Conservation (phyloP, 2,888 invertebrate genomes). For the Loripinus fragilis region DNA sequence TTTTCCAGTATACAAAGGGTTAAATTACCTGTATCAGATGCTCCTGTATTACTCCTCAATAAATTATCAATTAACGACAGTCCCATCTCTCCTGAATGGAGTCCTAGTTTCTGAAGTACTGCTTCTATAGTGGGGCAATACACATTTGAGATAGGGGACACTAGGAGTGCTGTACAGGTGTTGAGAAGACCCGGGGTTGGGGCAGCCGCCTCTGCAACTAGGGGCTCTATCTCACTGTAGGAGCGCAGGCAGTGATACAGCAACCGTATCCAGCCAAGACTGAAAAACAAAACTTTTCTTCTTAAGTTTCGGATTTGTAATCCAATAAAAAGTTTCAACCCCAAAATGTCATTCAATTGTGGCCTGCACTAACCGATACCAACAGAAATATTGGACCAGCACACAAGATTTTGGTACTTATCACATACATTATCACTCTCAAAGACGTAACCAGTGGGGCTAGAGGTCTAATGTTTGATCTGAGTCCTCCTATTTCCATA, state of each 20-base stretch:
- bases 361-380: no score
- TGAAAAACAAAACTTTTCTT: conserved; percentile 81
- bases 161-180: conserved; percentile 89
- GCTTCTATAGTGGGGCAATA: conserved; percentile 88
- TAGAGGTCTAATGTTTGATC: no score
- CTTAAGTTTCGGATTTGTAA: no score
- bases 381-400: no score
- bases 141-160: conserved; percentile 88
- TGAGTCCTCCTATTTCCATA: no score
- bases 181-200: conserved; percentile 88
- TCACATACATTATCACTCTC: no score
- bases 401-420: no score
- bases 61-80: conserved; percentile 79
- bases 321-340: no score
- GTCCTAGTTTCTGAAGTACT: conserved; percentile 88
- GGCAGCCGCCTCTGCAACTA: conserved; percentile 86
- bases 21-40: conserved; percentile 53
- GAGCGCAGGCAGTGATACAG: conserved; percentile 89
- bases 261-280: conserved; percentile 93
- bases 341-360: no score
- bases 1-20: no score
- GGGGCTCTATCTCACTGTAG: conserved; percentile 67
- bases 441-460: no score
- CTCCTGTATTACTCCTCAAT: conserved; percentile 65
- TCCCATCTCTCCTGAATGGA: conserved; percentile 86